phyloP scores from a whole-genome alignment of 2,888 invertebrate species.

The Dasypogon diadema region DNA sequence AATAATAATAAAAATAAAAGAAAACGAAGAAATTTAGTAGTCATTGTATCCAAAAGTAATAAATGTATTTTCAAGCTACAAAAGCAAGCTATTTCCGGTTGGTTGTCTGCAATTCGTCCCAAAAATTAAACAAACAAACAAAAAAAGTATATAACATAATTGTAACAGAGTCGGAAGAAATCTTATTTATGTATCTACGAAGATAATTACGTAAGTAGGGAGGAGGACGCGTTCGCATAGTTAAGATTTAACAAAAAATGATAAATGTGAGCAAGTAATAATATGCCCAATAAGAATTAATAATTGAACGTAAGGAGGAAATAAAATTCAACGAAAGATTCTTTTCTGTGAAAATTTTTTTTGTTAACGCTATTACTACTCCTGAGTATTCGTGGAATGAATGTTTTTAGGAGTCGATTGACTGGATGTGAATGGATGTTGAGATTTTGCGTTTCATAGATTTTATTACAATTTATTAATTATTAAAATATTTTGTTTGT shows the following conservation, averaged over 20 bases:
- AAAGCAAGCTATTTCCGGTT: conserved; percentile 20
- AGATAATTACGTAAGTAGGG: conserved; percentile 13
- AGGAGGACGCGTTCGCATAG: background rate
- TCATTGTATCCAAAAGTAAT: conserved; percentile 2
- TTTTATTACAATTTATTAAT: conserved; percentile 35
- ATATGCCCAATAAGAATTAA: background rate
- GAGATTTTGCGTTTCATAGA: conserved; percentile 28
- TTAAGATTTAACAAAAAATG: conserved; percentile 20
- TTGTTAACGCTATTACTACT: background rate
- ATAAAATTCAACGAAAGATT: conserved; percentile 21
- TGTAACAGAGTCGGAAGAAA: conserved; percentile 20
- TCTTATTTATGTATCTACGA: conserved; percentile 36
- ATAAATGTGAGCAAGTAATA: conserved; percentile 36
- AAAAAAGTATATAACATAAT: conserved; percentile 3
- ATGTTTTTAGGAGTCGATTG: background rate
- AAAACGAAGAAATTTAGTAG: background rate
- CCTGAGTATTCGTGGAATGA: background rate
- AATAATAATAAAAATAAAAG: background rate
- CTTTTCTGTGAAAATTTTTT: conserved; percentile 27
- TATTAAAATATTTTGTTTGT: conserved; percentile 33
- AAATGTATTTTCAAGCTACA: conserved; percentile 26
- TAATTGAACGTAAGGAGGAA: background rate
- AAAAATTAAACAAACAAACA: background rate
- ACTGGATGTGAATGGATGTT: conserved; percentile 11
- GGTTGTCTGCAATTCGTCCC: conserved; percentile 39